These are phyloP conservation scores for Pinna nobilis DNA, from an alignment of 1,140 invertebrate genomes.

Conservation along the genomic window DNA sequence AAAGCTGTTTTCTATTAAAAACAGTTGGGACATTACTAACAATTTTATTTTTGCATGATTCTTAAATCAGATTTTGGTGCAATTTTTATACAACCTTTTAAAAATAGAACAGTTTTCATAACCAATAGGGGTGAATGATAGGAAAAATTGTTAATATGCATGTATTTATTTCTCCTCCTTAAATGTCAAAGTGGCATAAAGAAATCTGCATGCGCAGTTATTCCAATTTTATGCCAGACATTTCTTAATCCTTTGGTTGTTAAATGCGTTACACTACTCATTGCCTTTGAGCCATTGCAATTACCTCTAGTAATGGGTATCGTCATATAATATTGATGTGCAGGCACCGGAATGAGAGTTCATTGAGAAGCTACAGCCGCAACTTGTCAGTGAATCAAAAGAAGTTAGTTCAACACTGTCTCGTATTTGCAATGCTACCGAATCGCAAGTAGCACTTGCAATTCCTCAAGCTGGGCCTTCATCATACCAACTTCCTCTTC, in stretches of 20 bases:
- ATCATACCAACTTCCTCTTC: neutral
- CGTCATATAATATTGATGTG: neutral
- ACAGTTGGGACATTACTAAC: too few relatives aligned
- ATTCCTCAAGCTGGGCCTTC: neutral
- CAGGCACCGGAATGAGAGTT: neutral
- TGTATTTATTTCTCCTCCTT: neutral
- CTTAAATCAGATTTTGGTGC: too few relatives aligned
- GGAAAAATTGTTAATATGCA: too few relatives aligned
- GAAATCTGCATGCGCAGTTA: neutral
- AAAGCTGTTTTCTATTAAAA: too few relatives aligned
- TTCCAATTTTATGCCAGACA: neutral
- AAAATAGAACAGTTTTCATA: too few relatives aligned
- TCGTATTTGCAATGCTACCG: neutral
- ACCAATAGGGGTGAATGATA: too few relatives aligned
- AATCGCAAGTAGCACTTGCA: neutral
- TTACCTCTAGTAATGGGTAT: neutral
- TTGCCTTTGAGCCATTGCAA: neutral
- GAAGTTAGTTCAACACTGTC: neutral
- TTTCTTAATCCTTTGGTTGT: neutral
- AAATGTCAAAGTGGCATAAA: neutral
- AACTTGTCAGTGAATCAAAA: slow-evolving; percentile 1
- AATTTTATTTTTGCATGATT: too few relatives aligned
- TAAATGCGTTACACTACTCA: neutral
- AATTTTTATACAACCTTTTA: too few relatives aligned
- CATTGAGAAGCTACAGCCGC: neutral